Evolutionary conservation across 2,888 invertebrate species (phyloP).

Genomic region (Auanema sp.): DNA sequence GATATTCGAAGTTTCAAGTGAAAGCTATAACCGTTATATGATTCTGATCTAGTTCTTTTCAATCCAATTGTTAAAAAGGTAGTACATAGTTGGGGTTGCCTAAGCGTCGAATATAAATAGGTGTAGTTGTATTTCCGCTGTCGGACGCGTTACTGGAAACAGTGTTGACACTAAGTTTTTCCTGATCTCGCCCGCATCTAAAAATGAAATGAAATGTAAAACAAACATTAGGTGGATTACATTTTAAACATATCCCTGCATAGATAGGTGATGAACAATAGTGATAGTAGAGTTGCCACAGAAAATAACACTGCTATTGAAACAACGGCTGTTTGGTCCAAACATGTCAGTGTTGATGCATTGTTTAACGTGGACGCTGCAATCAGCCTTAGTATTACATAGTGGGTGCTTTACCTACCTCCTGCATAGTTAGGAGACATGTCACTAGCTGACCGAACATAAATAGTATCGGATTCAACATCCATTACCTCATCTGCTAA

Average conservation of each 20-base stretch:
- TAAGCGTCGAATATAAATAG: conserved; percentile 13
- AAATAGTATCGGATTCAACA: conserved; percentile 15
- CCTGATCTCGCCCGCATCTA: conserved; percentile 6
- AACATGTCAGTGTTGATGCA: conserved; percentile 13
- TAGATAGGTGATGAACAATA: conserved; percentile 16
- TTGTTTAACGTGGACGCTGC: not conserved
- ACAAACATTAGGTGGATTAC: not conserved
- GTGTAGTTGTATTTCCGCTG: not conserved
- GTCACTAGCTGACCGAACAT: conserved; percentile 1
- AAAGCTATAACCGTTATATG: too few species aligned
- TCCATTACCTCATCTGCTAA: conserved; percentile 23
- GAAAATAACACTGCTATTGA: conserved; percentile 11
- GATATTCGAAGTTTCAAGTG: too few species aligned
- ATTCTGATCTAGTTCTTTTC: too few species aligned
- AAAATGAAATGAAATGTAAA: not conserved
- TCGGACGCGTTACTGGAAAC: conserved; percentile 13
- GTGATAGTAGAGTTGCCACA: conserved; percentile 5
- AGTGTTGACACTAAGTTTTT: conserved; percentile 1
- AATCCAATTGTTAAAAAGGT: conserved; percentile 8
- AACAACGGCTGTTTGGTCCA: conserved; percentile 12
- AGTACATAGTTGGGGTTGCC: conserved; percentile 15
- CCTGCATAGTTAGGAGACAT: too few species aligned
- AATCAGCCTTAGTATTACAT: not conserved
- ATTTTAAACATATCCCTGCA: conserved; percentile 9
- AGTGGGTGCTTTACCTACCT: not conserved